These are phyloP conservation scores for Gryon sp. DNA, from an alignment of 1,140 invertebrate genomes.

Conservation along the genomic window DNA sequence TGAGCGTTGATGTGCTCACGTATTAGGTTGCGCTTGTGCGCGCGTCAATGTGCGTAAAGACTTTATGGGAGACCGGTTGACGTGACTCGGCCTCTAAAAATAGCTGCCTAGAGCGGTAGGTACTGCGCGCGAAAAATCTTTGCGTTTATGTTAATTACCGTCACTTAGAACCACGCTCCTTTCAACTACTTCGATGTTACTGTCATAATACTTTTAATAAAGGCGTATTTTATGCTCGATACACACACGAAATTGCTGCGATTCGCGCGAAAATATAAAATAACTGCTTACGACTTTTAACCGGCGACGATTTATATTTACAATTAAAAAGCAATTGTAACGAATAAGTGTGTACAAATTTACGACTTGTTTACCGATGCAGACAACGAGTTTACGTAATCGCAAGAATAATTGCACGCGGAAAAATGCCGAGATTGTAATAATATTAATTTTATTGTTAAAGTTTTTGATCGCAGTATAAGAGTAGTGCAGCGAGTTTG, in stretches of 20 bases:
- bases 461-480: slow-evolving; percentile 45
- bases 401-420: slow-evolving; percentile 51
- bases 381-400: slow-evolving; percentile 42
- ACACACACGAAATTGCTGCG: slow-evolving; percentile 20
- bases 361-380: slow-evolving; percentile 52
- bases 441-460: slow-evolving; percentile 61
- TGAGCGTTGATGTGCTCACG: slow-evolving; percentile 45
- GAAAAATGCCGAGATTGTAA: slow-evolving; percentile 51
- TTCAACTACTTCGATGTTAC: slow-evolving; percentile 66
- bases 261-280: slow-evolving; percentile 43
- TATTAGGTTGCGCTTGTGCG: slow-evolving; percentile 29
- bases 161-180: slow-evolving; percentile 70
- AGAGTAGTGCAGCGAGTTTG: background rate
- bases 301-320: slow-evolving; percentile 53
- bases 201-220: slow-evolving; percentile 60
- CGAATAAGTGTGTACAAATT: slow-evolving; percentile 40
- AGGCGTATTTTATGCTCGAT: slow-evolving; percentile 52
- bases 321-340: slow-evolving; percentile 51
- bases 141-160: slow-evolving; percentile 74
- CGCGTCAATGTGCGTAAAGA: slow-evolving; percentile 57
- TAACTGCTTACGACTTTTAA: slow-evolving; percentile 26
- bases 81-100: slow-evolving; percentile 77
- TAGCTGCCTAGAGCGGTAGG: slow-evolving; percentile 67
- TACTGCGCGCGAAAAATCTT: slow-evolving; percentile 70
- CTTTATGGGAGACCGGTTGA: slow-evolving; percentile 71